Evolutionary conservation across 2,113 vertebrate genomes (phyloP), one percentile per base, ranked within the genome.

Genomic region (Castor canadensis): DNA sequence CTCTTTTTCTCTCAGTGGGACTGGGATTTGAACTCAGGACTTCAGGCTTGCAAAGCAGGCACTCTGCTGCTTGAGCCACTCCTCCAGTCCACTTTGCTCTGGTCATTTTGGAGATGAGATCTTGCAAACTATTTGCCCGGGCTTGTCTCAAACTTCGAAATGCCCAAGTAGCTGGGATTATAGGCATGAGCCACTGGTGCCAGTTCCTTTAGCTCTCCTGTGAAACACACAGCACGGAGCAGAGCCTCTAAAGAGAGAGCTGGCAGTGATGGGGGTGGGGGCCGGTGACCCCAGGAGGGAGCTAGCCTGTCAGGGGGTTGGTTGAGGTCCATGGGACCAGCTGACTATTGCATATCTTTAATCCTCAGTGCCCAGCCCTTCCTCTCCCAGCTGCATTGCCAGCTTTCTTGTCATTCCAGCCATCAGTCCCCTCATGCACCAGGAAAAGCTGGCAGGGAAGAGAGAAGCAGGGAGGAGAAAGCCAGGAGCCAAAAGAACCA

Each of bases 271-370:
- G 3, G 2, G 4, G 38, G 16, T 1, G 4, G 10, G 20, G 45
- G 38, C 58, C 19, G 47, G 20, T 32, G n/a, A 88, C 77, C 58
- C n/a, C 56, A 5, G 45, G 60, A 91, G 69, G 58, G 17, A 54
- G 80, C n/a, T 38, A 72, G 83, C 52, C 7, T 56, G 86, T 91
- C 40, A 28, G 40, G 45, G 72, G 47, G 56, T 38, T 45, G 66
- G 56, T 49, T 43, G 54, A 43, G 49, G 38, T 28, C 5, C 75
- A 5, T 4, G n/a, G 54, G 32, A 54, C 56, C 85, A 43, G 81
- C 72, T 89, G 81, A 92, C 56, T 47, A n/a, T 16, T n/a, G 64
- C 9, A 17, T 90, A 94, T 83, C 91, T 97, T 87, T 95, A 91
- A 94, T 66, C 52, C 73, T 35, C 8, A 13, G 77, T 80, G 79